Conservation (phyloP, 2,888 invertebrate species). For the Dicycla oo region DNA sequence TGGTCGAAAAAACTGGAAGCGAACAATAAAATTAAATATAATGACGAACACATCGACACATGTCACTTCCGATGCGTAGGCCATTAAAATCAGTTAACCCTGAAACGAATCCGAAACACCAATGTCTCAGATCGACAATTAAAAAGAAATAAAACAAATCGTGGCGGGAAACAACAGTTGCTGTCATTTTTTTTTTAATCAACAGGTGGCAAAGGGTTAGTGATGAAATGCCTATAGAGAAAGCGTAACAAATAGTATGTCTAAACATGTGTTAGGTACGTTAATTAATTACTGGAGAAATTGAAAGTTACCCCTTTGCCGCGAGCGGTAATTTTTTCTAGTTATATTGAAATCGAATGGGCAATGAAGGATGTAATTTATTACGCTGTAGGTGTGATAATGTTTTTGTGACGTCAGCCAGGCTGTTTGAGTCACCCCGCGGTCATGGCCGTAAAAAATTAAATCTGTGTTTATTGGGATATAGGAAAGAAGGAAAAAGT, state of each 20-base stretch:
- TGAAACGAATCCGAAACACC: conserved; percentile 71
- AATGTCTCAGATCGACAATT: conserved; percentile 82
- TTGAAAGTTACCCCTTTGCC: conserved; percentile 86
- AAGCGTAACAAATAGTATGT: conserved; percentile 87
- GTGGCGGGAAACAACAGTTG: conserved; percentile 87
- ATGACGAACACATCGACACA: conserved; percentile 86
- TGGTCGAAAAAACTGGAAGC: conserved; percentile 56
- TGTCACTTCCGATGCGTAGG: conserved; percentile 87
- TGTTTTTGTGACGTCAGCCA: conserved; percentile 54
- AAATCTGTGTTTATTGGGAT: conserved; percentile 30
- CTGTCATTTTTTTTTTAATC: conserved; percentile 67
- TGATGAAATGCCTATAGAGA: conserved; percentile 84
- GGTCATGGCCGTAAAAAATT: conserved; percentile 36
- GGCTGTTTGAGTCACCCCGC: conserved; percentile 39
- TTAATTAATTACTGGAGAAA: conserved; percentile 88
- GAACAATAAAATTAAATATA: conserved; percentile 84
- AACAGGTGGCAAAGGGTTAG: conserved; percentile 86
- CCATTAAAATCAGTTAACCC: conserved; percentile 84
- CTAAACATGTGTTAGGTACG: conserved; percentile 87
- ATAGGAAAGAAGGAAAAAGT: conserved; percentile 32
- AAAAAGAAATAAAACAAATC: conserved; percentile 91
- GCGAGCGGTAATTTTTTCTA: conserved; percentile 64
- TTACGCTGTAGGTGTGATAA: conserved; percentile 61
- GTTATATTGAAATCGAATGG: conserved; percentile 67
- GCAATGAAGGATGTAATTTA: conserved; percentile 68